Base-by-base conservation (phyloP, 2,888 invertebrate genomes). In the Agrochola lota region DNA sequence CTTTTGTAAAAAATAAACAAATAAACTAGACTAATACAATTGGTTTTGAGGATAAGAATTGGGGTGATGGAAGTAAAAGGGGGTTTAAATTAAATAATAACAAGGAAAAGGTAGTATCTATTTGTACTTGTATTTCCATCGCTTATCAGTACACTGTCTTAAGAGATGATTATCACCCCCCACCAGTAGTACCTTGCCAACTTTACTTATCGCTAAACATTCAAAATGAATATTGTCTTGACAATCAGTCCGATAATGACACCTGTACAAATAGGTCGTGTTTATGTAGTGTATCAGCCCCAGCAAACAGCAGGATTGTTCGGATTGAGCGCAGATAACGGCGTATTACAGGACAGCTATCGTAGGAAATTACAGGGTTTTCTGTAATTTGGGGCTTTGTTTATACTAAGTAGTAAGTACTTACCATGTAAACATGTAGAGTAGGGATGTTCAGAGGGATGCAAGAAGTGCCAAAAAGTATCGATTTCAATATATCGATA, bases 221-320 rank as follows among this genome's bases (percentile, higher is more conserved):
- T 68, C 30, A 60, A 76, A 82, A 82, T 78, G 63, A 79, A 69
- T 81, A 77, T 78, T 80, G 78, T 78, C 74, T 87, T 86, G 67
- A 75, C 86, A 88, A 89, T 87, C 83, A 83, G 69, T 71, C 72
- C 84, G 85, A 88, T 87, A 87, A 85, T 77, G 88, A 75, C 93
- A 93, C 93, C 93, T 93, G 93, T 90, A 83, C 89, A 91, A 93
- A 93, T 88, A 92, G 80, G 74, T 89, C 74, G 73, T 87, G 84
- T 87, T 81, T 73, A 78, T 80, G 86, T 87, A 90, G 89, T 88
- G 85, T 85, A 84, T 90, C 89, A 91, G 90, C 92, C 90, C 92
- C 81, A 87, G 79, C 81, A 84, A 88, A 89, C 78, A 88, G 30
- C 70, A 64, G 78, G 66, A 64, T 72, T 66, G 83, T 83, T 72